Percentiles rank a stretch among this genome's conserved stretches.
Evolutionary conservation across 1,140 invertebrate genomes (phyloP).

Genomic region (Lasioglossum baleicum): DNA sequence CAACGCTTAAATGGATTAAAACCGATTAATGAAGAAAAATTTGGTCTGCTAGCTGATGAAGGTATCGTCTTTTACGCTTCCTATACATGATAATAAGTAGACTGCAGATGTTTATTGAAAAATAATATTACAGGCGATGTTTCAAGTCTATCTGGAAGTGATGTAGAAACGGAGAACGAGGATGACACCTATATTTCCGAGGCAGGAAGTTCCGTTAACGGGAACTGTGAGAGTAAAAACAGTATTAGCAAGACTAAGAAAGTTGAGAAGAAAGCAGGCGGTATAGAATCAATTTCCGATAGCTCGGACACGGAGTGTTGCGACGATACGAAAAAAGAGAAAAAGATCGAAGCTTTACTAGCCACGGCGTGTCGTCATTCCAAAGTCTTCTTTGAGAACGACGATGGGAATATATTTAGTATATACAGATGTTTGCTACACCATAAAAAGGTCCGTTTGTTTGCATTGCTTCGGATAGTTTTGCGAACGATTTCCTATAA

Average conservation of each 20-base stretch:
- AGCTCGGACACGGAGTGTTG: slow-evolving; percentile 68
- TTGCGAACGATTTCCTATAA: not conserved
- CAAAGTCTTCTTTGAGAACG: slow-evolving; percentile 87
- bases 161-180: slow-evolving; percentile 82
- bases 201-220: slow-evolving; percentile 61
- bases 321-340: slow-evolving; percentile 61
- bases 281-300: slow-evolving; percentile 62
- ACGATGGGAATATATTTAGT: slow-evolving; percentile 85
- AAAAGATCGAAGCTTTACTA: slow-evolving; percentile 72
- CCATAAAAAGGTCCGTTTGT: slow-evolving; percentile 82
- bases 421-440: slow-evolving; percentile 86
- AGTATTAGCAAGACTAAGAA: slow-evolving; percentile 54
- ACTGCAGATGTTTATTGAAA: not conserved
- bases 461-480: slow-evolving; percentile 16
- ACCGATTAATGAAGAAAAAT: slow-evolving; percentile 82
- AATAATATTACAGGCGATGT: slow-evolving; percentile 81
- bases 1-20: slow-evolving; percentile 81
- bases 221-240: slow-evolving; percentile 54
- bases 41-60: slow-evolving; percentile 74
- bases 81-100: not conserved
- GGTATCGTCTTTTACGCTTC: slow-evolving; percentile 53
- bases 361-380: slow-evolving; percentile 82
- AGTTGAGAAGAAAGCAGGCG: slow-evolving; percentile 55
- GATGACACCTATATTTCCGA: slow-evolving; percentile 80
- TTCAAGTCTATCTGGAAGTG: slow-evolving; percentile 89